phyloP scores from a whole-genome alignment of 1,140 invertebrate species.

The Heterodera schachtii region DNA sequence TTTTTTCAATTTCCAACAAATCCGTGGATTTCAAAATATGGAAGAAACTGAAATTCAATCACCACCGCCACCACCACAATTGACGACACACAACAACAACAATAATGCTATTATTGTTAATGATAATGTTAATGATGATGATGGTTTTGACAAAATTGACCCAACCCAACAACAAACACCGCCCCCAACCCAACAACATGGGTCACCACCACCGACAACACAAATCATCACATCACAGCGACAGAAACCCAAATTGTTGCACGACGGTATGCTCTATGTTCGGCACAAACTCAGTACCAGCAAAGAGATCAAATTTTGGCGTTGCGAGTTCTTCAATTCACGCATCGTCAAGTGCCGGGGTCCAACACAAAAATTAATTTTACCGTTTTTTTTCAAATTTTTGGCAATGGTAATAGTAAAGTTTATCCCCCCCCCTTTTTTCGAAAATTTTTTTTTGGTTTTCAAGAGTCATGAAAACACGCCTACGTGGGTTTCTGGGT shows the following conservation, averaged over 20 bases:
- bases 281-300: neutral
- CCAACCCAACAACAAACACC: neutral
- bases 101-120: too few species aligned
- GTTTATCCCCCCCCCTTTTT: too few species aligned
- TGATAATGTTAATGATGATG: too few species aligned
- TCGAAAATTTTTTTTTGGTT: too few species aligned
- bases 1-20: too few species aligned
- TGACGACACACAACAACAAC: too few species aligned
- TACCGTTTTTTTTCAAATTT: neutral
- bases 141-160: neutral
- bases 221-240: slow-evolving; percentile 8
- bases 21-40: too few species aligned
- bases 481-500: too few species aligned
- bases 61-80: too few species aligned
- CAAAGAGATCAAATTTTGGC: slow-evolving; percentile 18
- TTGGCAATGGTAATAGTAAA: neutral
- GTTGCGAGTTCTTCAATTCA: slow-evolving; percentile 15
- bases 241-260: slow-evolving; percentile 6
- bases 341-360: slow-evolving; percentile 10
- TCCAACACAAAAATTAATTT: neutral
- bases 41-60: too few species aligned
- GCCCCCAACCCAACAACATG: too few species aligned
- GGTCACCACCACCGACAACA: neutral
- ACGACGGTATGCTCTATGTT: neutral
- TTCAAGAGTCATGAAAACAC: too few species aligned